Evolutionary conservation across 1,140 invertebrate species (phyloP), one percentile per base, ranked within the genome.

Genomic region (Drosophila subpulchrella): DNA sequence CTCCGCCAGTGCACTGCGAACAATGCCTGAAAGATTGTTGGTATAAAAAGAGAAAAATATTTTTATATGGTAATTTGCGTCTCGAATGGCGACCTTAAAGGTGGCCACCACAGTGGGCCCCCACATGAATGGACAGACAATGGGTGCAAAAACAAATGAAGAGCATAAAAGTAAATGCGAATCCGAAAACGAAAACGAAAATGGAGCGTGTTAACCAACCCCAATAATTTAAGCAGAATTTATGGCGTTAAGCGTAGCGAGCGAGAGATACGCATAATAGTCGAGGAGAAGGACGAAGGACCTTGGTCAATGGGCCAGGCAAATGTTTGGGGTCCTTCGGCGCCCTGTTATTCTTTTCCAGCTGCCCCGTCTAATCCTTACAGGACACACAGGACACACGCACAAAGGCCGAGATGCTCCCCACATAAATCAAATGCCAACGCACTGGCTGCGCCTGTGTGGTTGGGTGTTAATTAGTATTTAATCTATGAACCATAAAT

Each of bases 401-500:
- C 59, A 74, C 70, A 46, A 47, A 42, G 10, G 38, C 15, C 24
- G 27, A 44, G 68, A 79, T 65, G 78, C 65, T 46, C 47, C 36
- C 32, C 61, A 75, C 83, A 89, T 88, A 88, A 88, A 88, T 88
- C 84, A 88, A 88, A 89, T 88, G 65, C 75, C 78, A 78, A 72
- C 66, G 66, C 55, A 76, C 34, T 44, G 51, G 55, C 20, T 59
- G 68, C 48, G 48, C 44, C 44, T 44, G 61, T 66, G 63, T 57
- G 71, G 84, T 70, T 74, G 86, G 60, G 85, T 89, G 84, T 89
- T 89, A 89, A 89, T 89, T 89, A 89, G 84, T 89, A 89, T 89
- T 89, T 89, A 89, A 89, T 89, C 84, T 89, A 84, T 89, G 84
- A 89, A 81, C 85, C 84, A 90, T 89, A 89, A 89, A 89, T 89